Evolutionary conservation across 2,888 invertebrate genomes (phyloP).

Genomic region (Brachyptera risi): DNA sequence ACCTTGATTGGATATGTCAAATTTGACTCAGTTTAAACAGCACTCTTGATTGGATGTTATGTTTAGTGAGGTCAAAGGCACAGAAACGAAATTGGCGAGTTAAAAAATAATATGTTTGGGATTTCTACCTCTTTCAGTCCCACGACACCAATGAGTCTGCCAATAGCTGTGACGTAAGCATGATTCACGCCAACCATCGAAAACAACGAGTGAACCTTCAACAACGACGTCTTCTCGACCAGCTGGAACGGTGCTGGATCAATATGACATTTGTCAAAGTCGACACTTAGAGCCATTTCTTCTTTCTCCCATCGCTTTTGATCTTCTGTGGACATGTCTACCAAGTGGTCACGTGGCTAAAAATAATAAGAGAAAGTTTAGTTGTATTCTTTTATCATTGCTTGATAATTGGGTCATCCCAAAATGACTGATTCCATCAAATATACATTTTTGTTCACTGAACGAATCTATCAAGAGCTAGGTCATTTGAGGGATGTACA

Average conservation of each 20-base stretch:
- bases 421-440: no score
- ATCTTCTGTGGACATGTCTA: conserved; percentile 91
- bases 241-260: conserved; percentile 98
- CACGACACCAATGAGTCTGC: conserved; percentile 91
- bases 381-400: no score
- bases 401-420: no score
- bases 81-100: no score
- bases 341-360: conserved; percentile 82
- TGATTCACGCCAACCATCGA: conserved; percentile 98
- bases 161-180: conserved; percentile 96
- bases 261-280: conserved; percentile 74
- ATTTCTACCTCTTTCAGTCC: conserved; percentile 84
- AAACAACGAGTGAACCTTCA: conserved; percentile 95
- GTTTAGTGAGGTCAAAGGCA: no score
- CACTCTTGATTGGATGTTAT: no score
- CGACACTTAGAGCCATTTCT: conserved; percentile 77
- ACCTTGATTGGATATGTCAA: no score
- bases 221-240: conserved; percentile 86
- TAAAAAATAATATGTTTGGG: no score
- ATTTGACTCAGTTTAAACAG: no score
- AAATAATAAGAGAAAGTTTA: background rate
- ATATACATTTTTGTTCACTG: no score
- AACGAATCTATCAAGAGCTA: no score
- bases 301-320: conserved; percentile 91
- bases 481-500: no score